Evolutionary conservation across 2,113 vertebrate species (phyloP), one percentile per base, ranked within the genome.

Genomic region (Indicator maculatus): DNA sequence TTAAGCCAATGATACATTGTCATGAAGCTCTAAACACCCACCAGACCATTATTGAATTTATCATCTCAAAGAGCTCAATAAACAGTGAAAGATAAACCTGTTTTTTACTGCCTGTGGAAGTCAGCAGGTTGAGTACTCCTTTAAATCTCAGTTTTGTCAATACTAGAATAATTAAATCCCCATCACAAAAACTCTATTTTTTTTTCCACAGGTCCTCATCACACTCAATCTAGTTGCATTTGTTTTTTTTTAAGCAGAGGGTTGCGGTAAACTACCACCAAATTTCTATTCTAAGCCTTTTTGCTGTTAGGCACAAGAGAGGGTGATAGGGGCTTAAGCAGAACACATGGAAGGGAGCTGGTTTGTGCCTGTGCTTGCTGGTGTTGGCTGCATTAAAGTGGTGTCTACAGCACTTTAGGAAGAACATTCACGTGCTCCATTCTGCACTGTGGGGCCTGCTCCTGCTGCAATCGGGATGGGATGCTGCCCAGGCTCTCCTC

Each of bases 91-190:
- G 79, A 86, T 91, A 96, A 95, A 95, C 83, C 44, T 86, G 85
- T 18, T 86, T 86, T 92, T 88, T 86, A 83, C 61, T 81, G 79
- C 83, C 82, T 75, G 30, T 88, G 92, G 65, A 88, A 96, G 64
- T 53, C 27, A 16, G 60, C 75, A 76, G 53, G 65, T 67, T 86
- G 69, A 78, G 67, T 83, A 75, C 76, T 91, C 61, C 52, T 77
- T 89, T 88, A 93, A 91, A 92, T 94, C 91, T 83, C 27, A n/a
- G 56, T 81, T 94, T 91, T 93, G 73, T 95, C 67, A 6, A 90
- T 91, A 75, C 18, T 33, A 52, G 59, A 73, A 76, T 93, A 93
- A 93, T 93, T 91, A 95, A 97, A 91, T 58, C 61, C 33, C 58
- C 69, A 65, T 86, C 69, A 65, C 0, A 0, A 71, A 74, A 47